A percentile compares a stretch with the other conserved stretches of the same genome.
phyloP scores from a whole-genome alignment of 2,888 invertebrate genomes.

The Malacosoma neustria region DNA sequence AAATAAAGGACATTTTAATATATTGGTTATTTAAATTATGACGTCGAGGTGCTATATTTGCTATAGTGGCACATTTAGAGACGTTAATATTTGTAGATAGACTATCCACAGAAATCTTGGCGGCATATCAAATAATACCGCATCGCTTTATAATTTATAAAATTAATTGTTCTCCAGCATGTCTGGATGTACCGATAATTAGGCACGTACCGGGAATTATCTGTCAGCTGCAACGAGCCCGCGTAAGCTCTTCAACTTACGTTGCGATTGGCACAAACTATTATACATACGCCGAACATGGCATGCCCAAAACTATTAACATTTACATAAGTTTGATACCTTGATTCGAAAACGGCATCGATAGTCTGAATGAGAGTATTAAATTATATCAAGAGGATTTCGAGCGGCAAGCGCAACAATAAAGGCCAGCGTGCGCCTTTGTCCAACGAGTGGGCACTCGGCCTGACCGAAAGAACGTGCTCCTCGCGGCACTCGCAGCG shows the following conservation, averaged over 20 bases:
- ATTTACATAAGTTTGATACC: conserved; percentile 26
- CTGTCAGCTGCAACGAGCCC: background rate
- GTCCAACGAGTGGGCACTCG: conserved; percentile 19
- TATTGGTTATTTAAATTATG: conserved; percentile 39
- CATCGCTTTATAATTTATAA: conserved; percentile 19
- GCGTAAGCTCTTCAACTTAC: background rate
- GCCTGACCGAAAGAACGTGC: conserved; percentile 23
- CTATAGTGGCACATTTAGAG: conserved; percentile 46
- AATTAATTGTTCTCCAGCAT: conserved; percentile 8
- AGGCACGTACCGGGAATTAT: background rate
- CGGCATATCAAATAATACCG: conserved; percentile 50
- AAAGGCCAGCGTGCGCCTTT: conserved; percentile 14
- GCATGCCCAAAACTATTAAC: conserved; percentile 20
- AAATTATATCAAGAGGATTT: conserved; percentile 18
- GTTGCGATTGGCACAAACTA: background rate
- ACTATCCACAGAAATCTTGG: conserved; percentile 46
- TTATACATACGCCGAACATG: background rate
- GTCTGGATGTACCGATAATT: background rate
- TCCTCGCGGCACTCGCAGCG: conserved; percentile 19
- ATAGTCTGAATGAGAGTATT: conserved; percentile 20
- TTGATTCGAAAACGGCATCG: conserved; percentile 18
- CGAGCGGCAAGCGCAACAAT: conserved; percentile 14
- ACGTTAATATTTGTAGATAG: conserved; percentile 50
- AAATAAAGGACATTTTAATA: conserved; percentile 31
- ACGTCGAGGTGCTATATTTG: conserved; percentile 38